These are phyloP conservation scores for Vanessa cardui DNA, from an alignment of 2,888 invertebrate species.

Conservation along the genomic window DNA sequence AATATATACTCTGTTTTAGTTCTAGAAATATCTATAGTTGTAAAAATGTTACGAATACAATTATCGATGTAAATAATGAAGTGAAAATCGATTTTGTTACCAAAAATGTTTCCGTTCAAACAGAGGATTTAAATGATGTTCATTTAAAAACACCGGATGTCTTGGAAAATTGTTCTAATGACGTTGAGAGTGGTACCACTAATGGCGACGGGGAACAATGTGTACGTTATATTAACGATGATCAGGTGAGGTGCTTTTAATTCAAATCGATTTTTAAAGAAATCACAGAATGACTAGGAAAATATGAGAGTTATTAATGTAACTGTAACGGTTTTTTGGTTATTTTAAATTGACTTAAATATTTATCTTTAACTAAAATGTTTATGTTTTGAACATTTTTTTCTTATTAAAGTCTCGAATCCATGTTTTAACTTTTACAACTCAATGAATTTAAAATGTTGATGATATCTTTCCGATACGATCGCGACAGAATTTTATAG, in stretches of 20 bases:
- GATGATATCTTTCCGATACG: slow-evolving; percentile 6
- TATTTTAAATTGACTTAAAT: too few species aligned
- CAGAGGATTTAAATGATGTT: neutral
- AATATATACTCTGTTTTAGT: slow-evolving; percentile 2
- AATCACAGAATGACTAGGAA: too few species aligned
- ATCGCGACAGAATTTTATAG: slow-evolving; percentile 19
- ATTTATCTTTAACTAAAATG: too few species aligned
- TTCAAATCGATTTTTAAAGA: too few species aligned
- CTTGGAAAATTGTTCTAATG: neutral
- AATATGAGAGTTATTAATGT: too few species aligned
- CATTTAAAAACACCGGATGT: neutral
- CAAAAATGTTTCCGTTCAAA: slow-evolving; percentile 4
- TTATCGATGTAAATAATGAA: neutral
- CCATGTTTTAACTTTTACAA: neutral
- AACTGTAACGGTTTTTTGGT: too few species aligned
- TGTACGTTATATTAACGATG: neutral
- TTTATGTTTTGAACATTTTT: too few species aligned
- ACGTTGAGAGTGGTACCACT: neutral
- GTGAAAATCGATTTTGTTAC: neutral
- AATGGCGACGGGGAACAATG: neutral
- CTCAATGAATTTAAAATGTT: neutral
- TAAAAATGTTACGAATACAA: neutral
- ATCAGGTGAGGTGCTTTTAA: too few species aligned
- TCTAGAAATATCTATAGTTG: neutral
- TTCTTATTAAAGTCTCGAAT: too few species aligned